These are phyloP conservation scores for Otolemur crassicaudatus DNA, from an alignment of 2,797 vertebrate genomes.

Conservation along the genomic window DNA sequence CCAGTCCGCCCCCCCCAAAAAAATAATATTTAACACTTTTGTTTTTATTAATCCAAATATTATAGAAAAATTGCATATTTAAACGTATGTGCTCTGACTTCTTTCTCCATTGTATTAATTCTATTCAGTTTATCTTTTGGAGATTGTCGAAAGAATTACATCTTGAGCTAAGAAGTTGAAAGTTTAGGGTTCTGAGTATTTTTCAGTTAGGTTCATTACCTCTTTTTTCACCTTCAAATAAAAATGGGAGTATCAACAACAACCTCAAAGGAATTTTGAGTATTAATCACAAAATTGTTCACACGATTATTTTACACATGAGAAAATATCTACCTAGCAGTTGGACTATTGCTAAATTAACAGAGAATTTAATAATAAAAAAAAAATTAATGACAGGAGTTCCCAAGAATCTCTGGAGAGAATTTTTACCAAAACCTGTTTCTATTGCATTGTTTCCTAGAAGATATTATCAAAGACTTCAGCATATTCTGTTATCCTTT, in stretches of 20 bases:
- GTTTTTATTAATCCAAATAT: conserved; percentile 58
- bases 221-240: neutral
- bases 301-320: neutral
- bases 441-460: neutral
- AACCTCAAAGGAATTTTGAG: neutral
- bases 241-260: neutral
- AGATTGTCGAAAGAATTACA: neutral
- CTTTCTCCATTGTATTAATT: neutral
- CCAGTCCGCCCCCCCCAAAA: too few relatives aligned
- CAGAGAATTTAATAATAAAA: neutral
- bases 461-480: neutral
- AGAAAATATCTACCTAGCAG: neutral
- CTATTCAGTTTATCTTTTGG: neutral
- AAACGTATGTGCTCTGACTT: neutral
- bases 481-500: neutral
- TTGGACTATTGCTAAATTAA: conserved; percentile 30
- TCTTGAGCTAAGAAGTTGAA: neutral
- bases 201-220: neutral
- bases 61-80: conserved; percentile 1
- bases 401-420: neutral
- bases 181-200: neutral
- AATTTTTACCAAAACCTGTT: conserved; percentile 49
- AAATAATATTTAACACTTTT: neutral
- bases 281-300: conserved; percentile 31
- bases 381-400: neutral